phyloP scores from a whole-genome alignment of 2,113 vertebrate species.

The Eira barbara region DNA sequence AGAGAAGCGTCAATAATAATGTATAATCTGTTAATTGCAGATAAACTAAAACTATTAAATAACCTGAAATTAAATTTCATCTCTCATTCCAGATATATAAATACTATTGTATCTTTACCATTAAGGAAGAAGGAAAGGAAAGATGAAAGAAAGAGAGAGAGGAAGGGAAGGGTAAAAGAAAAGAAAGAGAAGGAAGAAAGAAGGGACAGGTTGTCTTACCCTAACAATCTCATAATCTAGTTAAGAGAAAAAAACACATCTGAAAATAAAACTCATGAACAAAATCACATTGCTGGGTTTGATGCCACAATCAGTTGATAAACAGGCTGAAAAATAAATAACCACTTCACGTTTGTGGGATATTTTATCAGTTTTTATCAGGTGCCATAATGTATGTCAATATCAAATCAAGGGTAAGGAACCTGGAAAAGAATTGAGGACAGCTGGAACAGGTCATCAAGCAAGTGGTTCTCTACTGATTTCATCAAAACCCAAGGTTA shows the following conservation, averaged over 20 bases:
- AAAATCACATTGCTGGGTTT: neutral
- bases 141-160: too few relatives aligned
- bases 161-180: neutral
- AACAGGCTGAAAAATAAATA: conserved; percentile 32
- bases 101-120: neutral
- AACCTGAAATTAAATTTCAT: conserved; percentile 10
- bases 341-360: neutral
- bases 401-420: conserved; percentile 12
- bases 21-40: neutral
- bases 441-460: neutral
- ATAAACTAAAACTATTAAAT: neutral
- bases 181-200: neutral
- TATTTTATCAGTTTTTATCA: neutral
- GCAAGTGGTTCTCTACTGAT: neutral
- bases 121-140: neutral
- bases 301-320: neutral
- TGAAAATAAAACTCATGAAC: neutral
- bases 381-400: neutral
- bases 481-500: neutral
- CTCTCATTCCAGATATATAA: neutral
- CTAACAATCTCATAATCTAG: neutral
- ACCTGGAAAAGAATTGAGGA: neutral
- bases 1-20: neutral
- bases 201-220: neutral
- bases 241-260: neutral